These are phyloP conservation scores for Bubalus kerabau DNA, from an alignment of 2,113 vertebrate genomes.

Conservation along the genomic window DNA sequence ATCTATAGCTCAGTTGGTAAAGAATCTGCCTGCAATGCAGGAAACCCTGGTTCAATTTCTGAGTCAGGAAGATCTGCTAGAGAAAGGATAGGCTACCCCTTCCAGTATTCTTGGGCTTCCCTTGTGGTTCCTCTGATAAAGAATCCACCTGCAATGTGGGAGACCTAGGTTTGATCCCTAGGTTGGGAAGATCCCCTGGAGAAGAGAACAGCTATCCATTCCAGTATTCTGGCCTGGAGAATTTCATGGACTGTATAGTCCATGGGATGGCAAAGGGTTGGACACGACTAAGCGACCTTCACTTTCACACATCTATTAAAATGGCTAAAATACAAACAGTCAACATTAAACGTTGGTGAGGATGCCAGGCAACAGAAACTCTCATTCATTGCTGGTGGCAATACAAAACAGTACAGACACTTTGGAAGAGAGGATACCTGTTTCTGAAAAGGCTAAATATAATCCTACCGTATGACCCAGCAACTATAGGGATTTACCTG, in stretches of 20 bases:
- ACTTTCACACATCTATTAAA: not conserved
- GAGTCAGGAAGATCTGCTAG: not conserved
- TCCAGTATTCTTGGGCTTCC: not conserved
- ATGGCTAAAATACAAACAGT: not conserved
- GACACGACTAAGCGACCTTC: not conserved
- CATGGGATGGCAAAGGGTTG: not conserved
- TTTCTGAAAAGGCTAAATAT: not conserved
- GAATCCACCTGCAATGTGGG: not conserved
- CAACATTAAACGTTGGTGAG: not conserved
- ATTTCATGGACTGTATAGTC: not conserved
- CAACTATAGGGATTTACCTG: not conserved
- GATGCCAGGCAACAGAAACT: not conserved
- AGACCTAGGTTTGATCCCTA: not conserved
- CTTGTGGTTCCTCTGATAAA: not conserved
- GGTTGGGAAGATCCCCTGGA: not conserved
- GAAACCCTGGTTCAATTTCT: not conserved
- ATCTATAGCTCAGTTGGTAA: not conserved
- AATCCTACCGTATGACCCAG: not conserved
- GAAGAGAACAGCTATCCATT: not conserved
- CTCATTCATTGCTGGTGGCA: not conserved
- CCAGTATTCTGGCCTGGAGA: not conserved
- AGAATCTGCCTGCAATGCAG: not conserved
- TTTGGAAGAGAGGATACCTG: not conserved
- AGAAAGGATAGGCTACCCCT: not conserved
- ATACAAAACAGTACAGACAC: not conserved